phyloP scores from a whole-genome alignment of 1,140 invertebrate species.

The Thaumatotibia leucotreta region DNA sequence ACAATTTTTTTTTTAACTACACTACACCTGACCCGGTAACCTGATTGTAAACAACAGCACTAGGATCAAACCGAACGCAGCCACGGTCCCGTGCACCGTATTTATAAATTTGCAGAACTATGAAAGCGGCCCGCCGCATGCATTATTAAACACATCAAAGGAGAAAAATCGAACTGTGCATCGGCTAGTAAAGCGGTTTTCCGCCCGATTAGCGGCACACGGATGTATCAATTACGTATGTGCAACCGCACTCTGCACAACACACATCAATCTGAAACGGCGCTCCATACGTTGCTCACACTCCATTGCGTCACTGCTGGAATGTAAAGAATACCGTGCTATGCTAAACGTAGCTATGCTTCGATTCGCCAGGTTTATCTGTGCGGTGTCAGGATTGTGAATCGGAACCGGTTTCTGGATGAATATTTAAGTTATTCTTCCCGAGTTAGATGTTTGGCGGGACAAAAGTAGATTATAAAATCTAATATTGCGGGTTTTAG shows the following conservation, averaged over 20 bases:
- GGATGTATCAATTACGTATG: slow-evolving; percentile 63
- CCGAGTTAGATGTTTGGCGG: neutral
- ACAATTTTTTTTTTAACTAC: neutral
- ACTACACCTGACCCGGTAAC: neutral
- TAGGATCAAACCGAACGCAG: neutral
- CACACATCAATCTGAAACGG: slow-evolving; percentile 16
- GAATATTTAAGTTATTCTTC: neutral
- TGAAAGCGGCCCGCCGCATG: slow-evolving; percentile 52
- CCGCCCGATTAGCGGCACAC: slow-evolving; percentile 58
- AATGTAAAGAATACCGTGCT: slow-evolving; percentile 1
- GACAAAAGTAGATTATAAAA: no score
- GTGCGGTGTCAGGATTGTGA: neutral
- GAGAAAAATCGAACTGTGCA: slow-evolving; percentile 74
- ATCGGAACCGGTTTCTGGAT: neutral
- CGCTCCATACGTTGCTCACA: slow-evolving; percentile 7
- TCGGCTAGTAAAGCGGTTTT: slow-evolving; percentile 66
- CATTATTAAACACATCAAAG: slow-evolving; percentile 75
- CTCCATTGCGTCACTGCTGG: slow-evolving; percentile 5
- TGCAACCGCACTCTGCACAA: slow-evolving; percentile 30
- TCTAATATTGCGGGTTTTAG: no score
- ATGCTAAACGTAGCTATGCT: neutral
- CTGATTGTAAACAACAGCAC: neutral
- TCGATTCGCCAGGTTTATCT: neutral
- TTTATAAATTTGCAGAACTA: slow-evolving; percentile 19
- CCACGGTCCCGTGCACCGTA: neutral